These are phyloP conservation scores for Sceloporus undulatus DNA, from an alignment of 2,113 vertebrate genomes.

Conservation along the genomic window DNA sequence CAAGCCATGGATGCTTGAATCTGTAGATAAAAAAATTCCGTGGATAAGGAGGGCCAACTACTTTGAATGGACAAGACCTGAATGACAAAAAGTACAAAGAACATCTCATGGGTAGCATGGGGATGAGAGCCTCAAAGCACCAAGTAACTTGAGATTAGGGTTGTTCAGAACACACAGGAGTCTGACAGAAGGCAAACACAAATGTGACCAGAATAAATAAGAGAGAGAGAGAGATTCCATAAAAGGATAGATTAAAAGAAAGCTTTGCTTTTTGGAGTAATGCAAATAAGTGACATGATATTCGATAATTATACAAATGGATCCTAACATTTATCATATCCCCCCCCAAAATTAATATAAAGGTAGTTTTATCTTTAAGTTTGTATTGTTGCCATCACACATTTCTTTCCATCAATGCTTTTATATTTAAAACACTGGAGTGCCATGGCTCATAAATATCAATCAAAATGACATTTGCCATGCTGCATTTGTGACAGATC, in stretches of 20 bases:
- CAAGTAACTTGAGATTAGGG: background rate
- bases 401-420: background rate
- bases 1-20: too few species aligned
- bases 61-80: background rate
- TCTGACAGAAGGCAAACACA: too few species aligned
- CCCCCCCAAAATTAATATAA: background rate
- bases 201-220: too few species aligned
- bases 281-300: background rate
- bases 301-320: background rate
- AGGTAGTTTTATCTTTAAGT: background rate
- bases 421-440: background rate
- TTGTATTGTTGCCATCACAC: background rate
- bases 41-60: background rate
- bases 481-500: background rate
- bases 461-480: background rate
- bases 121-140: too few species aligned
- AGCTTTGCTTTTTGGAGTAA: background rate
- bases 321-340: background rate
- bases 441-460: background rate
- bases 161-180: too few species aligned
- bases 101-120: background rate
- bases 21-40: too few species aligned
- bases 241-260: background rate
- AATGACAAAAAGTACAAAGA: background rate
- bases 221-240: too few species aligned